Conservation (phyloP, 2,888 invertebrate genomes). For the Pediacus dermestoides region DNA sequence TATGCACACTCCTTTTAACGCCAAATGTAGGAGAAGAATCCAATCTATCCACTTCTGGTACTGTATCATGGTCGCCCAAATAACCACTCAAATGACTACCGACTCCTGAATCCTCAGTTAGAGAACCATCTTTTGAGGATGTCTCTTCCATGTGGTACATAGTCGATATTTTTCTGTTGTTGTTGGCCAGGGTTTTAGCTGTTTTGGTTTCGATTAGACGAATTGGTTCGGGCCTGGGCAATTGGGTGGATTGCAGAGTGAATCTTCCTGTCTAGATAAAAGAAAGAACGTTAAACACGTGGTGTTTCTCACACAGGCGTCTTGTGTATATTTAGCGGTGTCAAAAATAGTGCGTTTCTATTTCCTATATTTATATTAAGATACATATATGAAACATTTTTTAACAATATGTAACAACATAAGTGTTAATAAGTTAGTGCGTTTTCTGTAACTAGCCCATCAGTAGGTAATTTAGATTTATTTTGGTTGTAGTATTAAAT, state of each 20-base stretch:
- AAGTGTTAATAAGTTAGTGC: too few relatives aligned
- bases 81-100: conserved; percentile 41
- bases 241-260: conserved; percentile 66
- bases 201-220: conserved; percentile 64
- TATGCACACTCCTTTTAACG: conserved; percentile 20
- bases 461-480: too few relatives aligned
- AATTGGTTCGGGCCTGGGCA: conserved; percentile 71
- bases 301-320: too few relatives aligned
- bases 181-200: conserved; percentile 71
- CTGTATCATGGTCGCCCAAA: conserved; percentile 20
- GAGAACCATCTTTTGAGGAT: conserved; percentile 57
- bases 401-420: too few relatives aligned
- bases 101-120: conserved; percentile 65
- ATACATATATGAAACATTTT: too few relatives aligned
- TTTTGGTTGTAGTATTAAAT: too few relatives aligned
- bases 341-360: too few relatives aligned
- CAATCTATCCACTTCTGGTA: conserved; percentile 40
- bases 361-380: too few relatives aligned
- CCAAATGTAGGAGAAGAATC: conserved; percentile 45
- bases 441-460: too few relatives aligned
- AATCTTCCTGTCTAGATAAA: conserved; percentile 55
- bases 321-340: too few relatives aligned
- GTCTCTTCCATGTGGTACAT: conserved; percentile 47
- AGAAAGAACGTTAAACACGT: conserved; percentile 4
- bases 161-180: conserved; percentile 59